Base-by-base conservation (phyloP, 30 jellyfish, hydroid and myxozoan genomes). In the Phacellophora camtschatica region DNA sequence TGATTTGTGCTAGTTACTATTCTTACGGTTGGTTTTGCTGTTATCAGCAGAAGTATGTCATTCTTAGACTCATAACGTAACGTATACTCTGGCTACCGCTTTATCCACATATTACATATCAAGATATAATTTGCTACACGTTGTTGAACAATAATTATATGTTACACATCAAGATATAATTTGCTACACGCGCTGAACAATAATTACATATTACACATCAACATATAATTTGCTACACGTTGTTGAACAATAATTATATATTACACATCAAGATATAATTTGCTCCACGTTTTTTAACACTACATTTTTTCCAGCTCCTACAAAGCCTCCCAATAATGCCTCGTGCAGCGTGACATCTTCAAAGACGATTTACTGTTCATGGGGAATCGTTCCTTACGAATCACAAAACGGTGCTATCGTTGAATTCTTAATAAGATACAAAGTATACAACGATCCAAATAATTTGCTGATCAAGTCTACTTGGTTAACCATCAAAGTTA, bases 251-350 rank as follows among this genome's bases (percentile, higher is more conserved):
- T n/a, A n/a, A n/a, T n/a, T n/a, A n/a, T n/a, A n/a, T n/a, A n/a
- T n/a, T n/a, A n/a, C n/a, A n/a, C n/a, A n/a, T n/a, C n/a, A n/a
- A n/a, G n/a, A n/a, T n/a, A n/a, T n/a, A n/a, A n/a, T n/a, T n/a
- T n/a, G n/a, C n/a, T n/a, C n/a, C n/a, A n/a, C n/a, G n/a, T n/a
- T n/a, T n/a, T n/a, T n/a, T n/a, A n/a, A n/a, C n/a, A n/a, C n/a
- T n/a, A n/a, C n/a, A n/a, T n/a, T n/a, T n/a, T 50, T 36, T 37
- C 16, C 63, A 86, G 96, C 51, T 27, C 96, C 96, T 1, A 11
- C 87, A 4, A 41, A 50, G 22, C 92, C 92, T 2, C 91, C 87
- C 2, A 66, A 70, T 29, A 67, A 75, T 29, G 64, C 57, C 13
- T 30, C 74, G 49, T 78, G 90, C 37, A 4, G 42, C 1, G 90